phyloP scores from a whole-genome alignment of 1,140 invertebrate species.

The Pararge aegeria region DNA sequence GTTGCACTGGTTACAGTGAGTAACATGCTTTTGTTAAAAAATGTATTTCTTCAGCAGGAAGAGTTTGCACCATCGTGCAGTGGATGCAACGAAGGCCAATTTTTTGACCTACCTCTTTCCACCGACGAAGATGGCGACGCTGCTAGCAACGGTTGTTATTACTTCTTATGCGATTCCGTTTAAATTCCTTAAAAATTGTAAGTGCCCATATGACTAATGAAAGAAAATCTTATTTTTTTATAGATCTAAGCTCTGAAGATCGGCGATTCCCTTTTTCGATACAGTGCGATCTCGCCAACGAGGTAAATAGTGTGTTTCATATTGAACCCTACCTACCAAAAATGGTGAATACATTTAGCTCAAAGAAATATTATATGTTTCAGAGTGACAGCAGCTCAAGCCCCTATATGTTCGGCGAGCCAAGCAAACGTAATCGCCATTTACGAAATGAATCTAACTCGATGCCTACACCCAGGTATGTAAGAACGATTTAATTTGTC shows the following conservation, averaged over 20 bases:
- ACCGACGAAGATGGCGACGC: background rate
- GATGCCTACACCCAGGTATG: constrained; percentile 42
- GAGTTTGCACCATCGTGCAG: background rate
- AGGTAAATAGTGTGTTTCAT: constrained; percentile 37
- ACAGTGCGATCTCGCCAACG: constrained; percentile 40
- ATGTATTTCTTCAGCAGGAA: background rate
- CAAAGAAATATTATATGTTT: constrained; percentile 2
- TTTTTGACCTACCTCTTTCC: background rate
- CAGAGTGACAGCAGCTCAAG: constrained; percentile 43
- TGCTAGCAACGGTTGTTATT: constrained; percentile 1
- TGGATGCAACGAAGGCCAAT: background rate
- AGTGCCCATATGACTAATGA: background rate
- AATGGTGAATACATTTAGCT: too few relatives aligned
- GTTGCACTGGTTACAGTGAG: too few relatives aligned
- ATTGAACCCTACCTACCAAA: too few relatives aligned
- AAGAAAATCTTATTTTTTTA: constrained; percentile 16
- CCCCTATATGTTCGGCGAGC: constrained; percentile 51
- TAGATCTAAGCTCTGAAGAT: constrained; percentile 48
- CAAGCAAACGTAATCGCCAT: constrained; percentile 50
- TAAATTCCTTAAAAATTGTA: too few relatives aligned
- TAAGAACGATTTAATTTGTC: background rate
- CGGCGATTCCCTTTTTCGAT: constrained; percentile 47
- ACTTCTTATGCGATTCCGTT: background rate
- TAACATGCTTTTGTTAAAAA: too few relatives aligned
- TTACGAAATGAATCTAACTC: constrained; percentile 42